These are phyloP conservation scores for Phortica magna DNA, from an alignment of 2,888 invertebrate genomes.

Conservation along the genomic window DNA sequence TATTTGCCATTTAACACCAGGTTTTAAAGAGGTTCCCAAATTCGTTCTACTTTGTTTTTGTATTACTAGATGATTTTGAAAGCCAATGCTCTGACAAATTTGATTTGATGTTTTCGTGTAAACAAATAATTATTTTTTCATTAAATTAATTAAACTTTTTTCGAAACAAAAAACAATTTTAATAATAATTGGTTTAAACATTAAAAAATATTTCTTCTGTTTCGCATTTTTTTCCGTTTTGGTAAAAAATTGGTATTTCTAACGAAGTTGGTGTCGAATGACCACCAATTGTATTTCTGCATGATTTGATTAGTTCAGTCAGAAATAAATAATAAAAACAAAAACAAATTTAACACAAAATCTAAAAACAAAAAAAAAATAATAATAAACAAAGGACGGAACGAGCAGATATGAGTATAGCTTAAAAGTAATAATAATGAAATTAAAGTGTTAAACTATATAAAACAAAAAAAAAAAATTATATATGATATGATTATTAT, in stretches of 20 bases:
- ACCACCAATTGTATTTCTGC: background rate
- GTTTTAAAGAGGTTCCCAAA: too few species aligned
- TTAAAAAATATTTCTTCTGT: background rate
- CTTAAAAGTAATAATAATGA: slow-evolving; percentile 25
- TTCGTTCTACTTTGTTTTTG: too few species aligned
- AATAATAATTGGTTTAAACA: too few species aligned
- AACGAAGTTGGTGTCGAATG: background rate
- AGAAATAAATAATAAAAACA: background rate
- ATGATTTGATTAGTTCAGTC: background rate
- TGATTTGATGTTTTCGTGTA: too few species aligned
- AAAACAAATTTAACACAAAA: slow-evolving; percentile 1
- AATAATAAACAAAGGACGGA: slow-evolving; percentile 8
- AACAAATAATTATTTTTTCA: too few species aligned
- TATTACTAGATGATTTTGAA: too few species aligned
- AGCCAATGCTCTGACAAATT: too few species aligned
- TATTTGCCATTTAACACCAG: too few species aligned
- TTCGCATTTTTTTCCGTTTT: background rate
- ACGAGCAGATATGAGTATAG: slow-evolving; percentile 13
- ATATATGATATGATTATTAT: slow-evolving; percentile 12
- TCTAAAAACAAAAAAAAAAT: background rate
- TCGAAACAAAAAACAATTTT: too few species aligned
- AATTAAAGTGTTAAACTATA: slow-evolving; percentile 23
- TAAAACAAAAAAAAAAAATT: slow-evolving; percentile 18
- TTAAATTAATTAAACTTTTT: too few species aligned
- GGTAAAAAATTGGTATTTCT: background rate